phyloP scores from a whole-genome alignment of 2,888 invertebrate genomes.

The Lepidochitona cinerea region DNA sequence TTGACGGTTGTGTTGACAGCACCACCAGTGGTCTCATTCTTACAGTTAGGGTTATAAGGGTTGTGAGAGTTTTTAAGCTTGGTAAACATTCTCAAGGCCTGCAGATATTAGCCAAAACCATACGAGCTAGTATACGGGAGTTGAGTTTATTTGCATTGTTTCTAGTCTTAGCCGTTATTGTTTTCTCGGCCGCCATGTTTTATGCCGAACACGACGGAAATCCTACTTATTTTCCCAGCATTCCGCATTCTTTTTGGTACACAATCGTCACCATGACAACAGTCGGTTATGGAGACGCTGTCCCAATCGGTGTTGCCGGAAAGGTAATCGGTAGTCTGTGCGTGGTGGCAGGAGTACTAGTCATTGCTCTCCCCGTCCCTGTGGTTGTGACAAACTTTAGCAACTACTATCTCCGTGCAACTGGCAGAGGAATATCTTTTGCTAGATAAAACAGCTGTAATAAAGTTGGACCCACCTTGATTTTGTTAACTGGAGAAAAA shows the following conservation, averaged over 20 bases:
- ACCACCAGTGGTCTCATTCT: conserved; percentile 54
- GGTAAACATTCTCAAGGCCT: conserved; percentile 68
- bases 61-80: conserved; percentile 66
- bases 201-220: conserved; percentile 62
- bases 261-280: conserved; percentile 69
- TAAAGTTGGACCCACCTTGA: background rate
- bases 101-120: conserved; percentile 65
- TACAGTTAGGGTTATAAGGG: conserved; percentile 61
- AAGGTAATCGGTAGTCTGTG: conserved; percentile 71
- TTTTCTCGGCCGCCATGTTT: conserved; percentile 66
- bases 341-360: conserved; percentile 72
- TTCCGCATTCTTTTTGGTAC: conserved; percentile 70
- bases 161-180: conserved; percentile 66
- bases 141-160: conserved; percentile 67
- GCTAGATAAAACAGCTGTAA: background rate
- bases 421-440: conserved; percentile 34
- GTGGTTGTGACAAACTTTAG: conserved; percentile 73
- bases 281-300: conserved; percentile 70
- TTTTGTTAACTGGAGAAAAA: background rate
- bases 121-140: conserved; percentile 63
- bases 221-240: conserved; percentile 58
- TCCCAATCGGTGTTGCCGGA: conserved; percentile 68
- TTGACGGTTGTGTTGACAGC: conserved; percentile 41
- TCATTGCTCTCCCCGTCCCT: conserved; percentile 72
- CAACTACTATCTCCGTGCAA: conserved; percentile 70